Percentiles rank a stretch among this genome's conserved stretches.
Conservation (phyloP, 2,888 invertebrate genomes). For the Drosophila aldrichi region DNA sequence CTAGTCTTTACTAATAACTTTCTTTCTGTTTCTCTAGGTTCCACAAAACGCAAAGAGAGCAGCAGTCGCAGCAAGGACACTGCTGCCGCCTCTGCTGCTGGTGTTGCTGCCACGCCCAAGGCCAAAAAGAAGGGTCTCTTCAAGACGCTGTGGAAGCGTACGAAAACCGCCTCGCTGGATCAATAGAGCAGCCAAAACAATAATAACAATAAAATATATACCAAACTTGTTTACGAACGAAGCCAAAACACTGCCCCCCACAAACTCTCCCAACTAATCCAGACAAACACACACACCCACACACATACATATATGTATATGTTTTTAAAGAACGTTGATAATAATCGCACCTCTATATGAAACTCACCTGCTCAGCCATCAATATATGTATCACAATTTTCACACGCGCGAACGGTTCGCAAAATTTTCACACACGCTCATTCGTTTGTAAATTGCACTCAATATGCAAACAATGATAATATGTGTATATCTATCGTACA, state of each 20-base stretch:
- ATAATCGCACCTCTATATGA: slow-evolving; percentile 61
- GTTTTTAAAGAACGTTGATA: slow-evolving; percentile 58
- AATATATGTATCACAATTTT: slow-evolving; percentile 16
- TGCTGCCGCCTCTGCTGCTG: slow-evolving; percentile 45
- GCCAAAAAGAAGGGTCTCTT: slow-evolving; percentile 94
- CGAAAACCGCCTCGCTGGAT: slow-evolving; percentile 94
- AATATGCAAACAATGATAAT: slow-evolving; percentile 47
- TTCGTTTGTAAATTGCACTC: slow-evolving; percentile 45
- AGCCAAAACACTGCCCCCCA: slow-evolving; percentile 62
- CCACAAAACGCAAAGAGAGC: slow-evolving; percentile 73
- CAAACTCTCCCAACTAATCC: not conserved
- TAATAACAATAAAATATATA: not conserved
- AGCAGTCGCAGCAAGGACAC: slow-evolving; percentile 76
- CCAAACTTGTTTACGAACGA: slow-evolving; percentile 32
- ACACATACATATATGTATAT: slow-evolving; percentile 21
- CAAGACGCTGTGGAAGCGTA: slow-evolving; percentile 95
- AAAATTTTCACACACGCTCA: slow-evolving; percentile 45
- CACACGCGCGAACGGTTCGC: slow-evolving; percentile 10
- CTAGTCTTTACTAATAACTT: too few species aligned
- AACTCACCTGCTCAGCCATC: slow-evolving; percentile 38
- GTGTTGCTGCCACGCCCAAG: slow-evolving; percentile 67
- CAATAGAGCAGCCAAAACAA: slow-evolving; percentile 87
- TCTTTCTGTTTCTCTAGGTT: slow-evolving; percentile 29
- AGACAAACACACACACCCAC: too few species aligned
- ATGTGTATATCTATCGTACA: slow-evolving; percentile 5